Conservation (phyloP, 92 coral and sea anemone species). For the Palythoa grandiflora region DNA sequence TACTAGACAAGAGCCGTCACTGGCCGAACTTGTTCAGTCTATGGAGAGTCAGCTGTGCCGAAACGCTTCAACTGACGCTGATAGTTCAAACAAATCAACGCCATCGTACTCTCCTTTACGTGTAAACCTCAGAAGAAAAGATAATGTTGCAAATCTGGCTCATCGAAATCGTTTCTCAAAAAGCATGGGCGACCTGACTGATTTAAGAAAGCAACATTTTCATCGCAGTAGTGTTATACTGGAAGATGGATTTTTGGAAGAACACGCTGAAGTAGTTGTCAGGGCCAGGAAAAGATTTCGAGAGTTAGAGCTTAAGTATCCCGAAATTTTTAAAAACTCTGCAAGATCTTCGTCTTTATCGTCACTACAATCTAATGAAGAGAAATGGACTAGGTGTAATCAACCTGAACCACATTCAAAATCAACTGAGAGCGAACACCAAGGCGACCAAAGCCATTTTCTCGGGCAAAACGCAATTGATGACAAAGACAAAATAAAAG, state of each 20-base stretch:
- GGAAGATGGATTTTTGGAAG: constrained; percentile 83
- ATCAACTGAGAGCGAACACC: background rate
- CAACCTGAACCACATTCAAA: background rate
- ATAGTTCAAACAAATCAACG: background rate
- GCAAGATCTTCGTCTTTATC: constrained; percentile 70
- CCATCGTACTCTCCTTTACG: background rate
- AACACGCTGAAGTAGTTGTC: constrained; percentile 82
- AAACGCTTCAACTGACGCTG: constrained; percentile 1
- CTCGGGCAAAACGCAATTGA: constrained; percentile 25
- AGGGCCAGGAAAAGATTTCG: constrained; percentile 90
- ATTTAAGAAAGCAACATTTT: constrained; percentile 50
- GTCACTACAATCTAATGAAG: constrained; percentile 47
- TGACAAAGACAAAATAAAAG: constrained; percentile 45
- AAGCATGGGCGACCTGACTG: constrained; percentile 86
- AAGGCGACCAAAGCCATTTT: constrained; percentile 33
- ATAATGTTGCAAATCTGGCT: background rate
- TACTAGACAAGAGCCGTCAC: background rate
- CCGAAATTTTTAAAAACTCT: constrained; percentile 80
- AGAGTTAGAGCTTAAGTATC: constrained; percentile 90
- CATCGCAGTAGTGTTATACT: constrained; percentile 77
- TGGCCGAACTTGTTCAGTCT: constrained; percentile 17
- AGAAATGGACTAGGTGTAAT: constrained; percentile 24
- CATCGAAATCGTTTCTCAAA: constrained; percentile 83
- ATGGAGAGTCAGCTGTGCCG: constrained; percentile 35
- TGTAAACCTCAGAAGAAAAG: background rate